Conservation (phyloP, 2,888 invertebrate genomes). For the Ecliptopera silaceata region DNA sequence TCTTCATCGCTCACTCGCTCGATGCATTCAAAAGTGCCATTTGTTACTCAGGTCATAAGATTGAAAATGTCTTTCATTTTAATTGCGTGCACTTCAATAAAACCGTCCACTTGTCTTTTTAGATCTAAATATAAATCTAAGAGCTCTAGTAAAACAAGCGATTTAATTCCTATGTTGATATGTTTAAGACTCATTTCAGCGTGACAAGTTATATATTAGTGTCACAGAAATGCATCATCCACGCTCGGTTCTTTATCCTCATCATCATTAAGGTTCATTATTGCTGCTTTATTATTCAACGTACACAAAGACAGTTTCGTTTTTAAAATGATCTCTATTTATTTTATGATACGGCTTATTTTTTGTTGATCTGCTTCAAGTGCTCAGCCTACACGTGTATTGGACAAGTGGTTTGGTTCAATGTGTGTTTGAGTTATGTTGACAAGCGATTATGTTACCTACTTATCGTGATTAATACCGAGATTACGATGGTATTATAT, state of each 20-base stretch:
- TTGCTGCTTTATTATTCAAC: slow-evolving; percentile 20
- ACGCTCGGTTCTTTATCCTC: slow-evolving; percentile 31
- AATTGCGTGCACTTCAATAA: slow-evolving; percentile 52
- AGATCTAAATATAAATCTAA: slow-evolving; percentile 31
- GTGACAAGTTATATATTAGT: background rate
- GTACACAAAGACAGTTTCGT: background rate
- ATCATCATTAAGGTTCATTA: slow-evolving; percentile 28
- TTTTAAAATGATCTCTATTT: background rate
- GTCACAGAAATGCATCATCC: slow-evolving; percentile 3
- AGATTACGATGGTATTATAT: slow-evolving; percentile 8
- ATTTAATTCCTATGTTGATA: background rate
- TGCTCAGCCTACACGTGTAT: slow-evolving; percentile 26
- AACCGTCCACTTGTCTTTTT: slow-evolving; percentile 49
- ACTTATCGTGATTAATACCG: slow-evolving; percentile 22
- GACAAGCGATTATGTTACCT: slow-evolving; percentile 30
- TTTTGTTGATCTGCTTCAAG: slow-evolving; percentile 9
- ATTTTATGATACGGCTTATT: slow-evolving; percentile 5
- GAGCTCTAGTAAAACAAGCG: background rate
- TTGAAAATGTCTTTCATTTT: slow-evolving; percentile 42
- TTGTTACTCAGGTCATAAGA: background rate
- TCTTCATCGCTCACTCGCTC: slow-evolving; percentile 20
- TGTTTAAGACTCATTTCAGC: slow-evolving; percentile 13
- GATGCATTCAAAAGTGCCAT: slow-evolving; percentile 20
- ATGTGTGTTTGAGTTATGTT: slow-evolving; percentile 27
- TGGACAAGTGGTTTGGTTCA: slow-evolving; percentile 30